Evolutionary conservation across 2,888 invertebrate species (phyloP).

Genomic region (Drosophila borealis): DNA sequence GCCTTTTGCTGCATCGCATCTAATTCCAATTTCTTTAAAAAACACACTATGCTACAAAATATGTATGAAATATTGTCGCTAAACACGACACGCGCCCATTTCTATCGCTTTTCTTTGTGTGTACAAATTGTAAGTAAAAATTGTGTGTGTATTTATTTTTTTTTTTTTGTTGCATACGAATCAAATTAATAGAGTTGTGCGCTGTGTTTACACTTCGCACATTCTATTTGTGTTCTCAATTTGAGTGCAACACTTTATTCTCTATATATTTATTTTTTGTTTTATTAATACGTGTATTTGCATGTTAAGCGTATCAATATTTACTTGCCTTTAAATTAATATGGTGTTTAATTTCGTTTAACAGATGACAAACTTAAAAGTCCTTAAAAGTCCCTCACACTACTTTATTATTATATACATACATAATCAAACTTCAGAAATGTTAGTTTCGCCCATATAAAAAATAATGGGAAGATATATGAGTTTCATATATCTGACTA

Average conservation of each 20-base stretch:
- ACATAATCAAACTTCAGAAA: no score
- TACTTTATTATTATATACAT: no score
- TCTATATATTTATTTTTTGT: conserved; percentile 2
- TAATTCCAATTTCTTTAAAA: not conserved
- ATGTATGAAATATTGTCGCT: not conserved
- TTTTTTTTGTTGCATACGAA: conserved; percentile 40
- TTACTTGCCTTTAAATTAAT: not conserved
- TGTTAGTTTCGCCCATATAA: no score
- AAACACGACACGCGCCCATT: conserved; percentile 11
- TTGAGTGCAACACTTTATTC: conserved; percentile 50
- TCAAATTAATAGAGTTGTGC: conserved; percentile 56
- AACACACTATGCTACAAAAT: not conserved
- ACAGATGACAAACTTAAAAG: no score
- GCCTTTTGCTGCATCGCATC: no score
- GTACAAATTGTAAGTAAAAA: not conserved
- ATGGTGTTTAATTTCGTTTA: not conserved
- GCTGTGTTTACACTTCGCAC: conserved; percentile 32
- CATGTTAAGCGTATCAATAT: not conserved
- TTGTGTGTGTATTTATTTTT: not conserved
- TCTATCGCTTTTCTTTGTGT: conserved; percentile 1
- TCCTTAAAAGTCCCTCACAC: no score
- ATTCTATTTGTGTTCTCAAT: conserved; percentile 58
- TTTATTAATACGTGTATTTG: not conserved
- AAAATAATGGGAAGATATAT: no score
- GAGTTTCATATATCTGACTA: no score